Conservation (phyloP, 1,140 invertebrate genomes). For the Bombus terrestris region DNA sequence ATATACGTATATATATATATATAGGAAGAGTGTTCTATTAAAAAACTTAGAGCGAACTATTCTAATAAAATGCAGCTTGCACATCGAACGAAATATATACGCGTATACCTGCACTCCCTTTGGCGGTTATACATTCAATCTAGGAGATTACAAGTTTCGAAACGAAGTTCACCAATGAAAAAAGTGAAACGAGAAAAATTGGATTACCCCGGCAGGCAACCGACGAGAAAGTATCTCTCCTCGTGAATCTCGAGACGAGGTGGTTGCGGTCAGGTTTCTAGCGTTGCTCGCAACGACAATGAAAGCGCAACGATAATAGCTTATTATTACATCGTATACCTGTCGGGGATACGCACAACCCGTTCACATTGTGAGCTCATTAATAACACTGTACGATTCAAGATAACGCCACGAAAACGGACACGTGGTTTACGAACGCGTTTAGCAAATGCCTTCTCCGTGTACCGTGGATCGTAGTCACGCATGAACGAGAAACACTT, state of each 20-base stretch:
- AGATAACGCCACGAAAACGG: constrained; percentile 34
- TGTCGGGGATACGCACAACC: constrained; percentile 20
- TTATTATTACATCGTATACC: constrained; percentile 27
- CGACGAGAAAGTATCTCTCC: neutral
- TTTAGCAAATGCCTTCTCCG: neutral
- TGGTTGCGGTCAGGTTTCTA: constrained; percentile 8
- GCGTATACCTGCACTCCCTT: neutral
- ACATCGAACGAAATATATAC: constrained; percentile 42
- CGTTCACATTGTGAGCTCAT: constrained; percentile 35
- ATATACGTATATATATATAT: neutral
- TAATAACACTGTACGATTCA: constrained; percentile 37
- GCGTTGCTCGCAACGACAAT: constrained; percentile 11
- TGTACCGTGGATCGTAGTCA: constrained; percentile 20
- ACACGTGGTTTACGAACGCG: neutral
- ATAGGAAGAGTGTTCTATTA: constrained; percentile 48
- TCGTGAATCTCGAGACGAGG: constrained; percentile 16
- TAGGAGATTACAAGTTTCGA: constrained; percentile 32
- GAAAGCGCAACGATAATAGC: constrained; percentile 19
- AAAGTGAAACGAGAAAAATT: constrained; percentile 11
- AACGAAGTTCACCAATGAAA: constrained; percentile 11
- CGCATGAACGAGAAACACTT: constrained; percentile 32
- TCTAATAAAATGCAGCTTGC: constrained; percentile 64
- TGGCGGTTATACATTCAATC: constrained; percentile 6
- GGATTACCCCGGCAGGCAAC: neutral
- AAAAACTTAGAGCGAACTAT: constrained; percentile 65